Evolutionary conservation across 2,113 vertebrate genomes (phyloP).

Genomic region (Picathartes gymnocephalus): DNA sequence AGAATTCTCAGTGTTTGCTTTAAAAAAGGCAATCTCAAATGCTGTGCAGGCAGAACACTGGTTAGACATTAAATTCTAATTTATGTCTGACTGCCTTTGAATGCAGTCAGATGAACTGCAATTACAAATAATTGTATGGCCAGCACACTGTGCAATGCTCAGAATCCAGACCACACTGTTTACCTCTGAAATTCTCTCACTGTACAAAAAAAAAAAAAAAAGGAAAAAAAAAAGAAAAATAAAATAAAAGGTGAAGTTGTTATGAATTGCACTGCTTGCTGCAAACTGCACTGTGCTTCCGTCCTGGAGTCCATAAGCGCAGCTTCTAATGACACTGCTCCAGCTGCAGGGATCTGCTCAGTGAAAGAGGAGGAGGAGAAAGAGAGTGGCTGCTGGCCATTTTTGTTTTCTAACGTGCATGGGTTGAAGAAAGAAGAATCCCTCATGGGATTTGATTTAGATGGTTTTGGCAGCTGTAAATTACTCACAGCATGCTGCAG

Average conservation of each 20-base stretch:
- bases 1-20: background rate
- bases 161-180: background rate
- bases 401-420: slow-evolving; percentile 46
- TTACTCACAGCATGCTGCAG: slow-evolving; percentile 58
- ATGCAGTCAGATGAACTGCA: background rate
- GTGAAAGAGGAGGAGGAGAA: slow-evolving; percentile 2
- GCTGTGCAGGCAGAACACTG: background rate
- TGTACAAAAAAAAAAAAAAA: background rate
- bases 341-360: slow-evolving; percentile 49
- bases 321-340: slow-evolving; percentile 17
- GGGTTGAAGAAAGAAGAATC: slow-evolving; percentile 52
- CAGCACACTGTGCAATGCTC: background rate
- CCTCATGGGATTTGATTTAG: slow-evolving; percentile 43
- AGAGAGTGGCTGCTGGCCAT: slow-evolving; percentile 45
- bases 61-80: background rate
- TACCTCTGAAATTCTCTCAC: background rate
- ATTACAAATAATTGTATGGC: background rate
- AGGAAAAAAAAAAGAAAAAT: accelerated
- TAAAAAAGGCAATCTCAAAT: background rate
- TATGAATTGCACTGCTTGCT: background rate
- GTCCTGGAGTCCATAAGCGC: background rate
- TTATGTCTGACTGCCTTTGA: background rate
- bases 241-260: background rate
- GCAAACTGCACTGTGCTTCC: background rate
- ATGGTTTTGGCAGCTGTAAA: slow-evolving; percentile 69